phyloP scores from a whole-genome alignment of 37 sponge, comb jelly and placozoan species.

The Beroe ovata region DNA sequence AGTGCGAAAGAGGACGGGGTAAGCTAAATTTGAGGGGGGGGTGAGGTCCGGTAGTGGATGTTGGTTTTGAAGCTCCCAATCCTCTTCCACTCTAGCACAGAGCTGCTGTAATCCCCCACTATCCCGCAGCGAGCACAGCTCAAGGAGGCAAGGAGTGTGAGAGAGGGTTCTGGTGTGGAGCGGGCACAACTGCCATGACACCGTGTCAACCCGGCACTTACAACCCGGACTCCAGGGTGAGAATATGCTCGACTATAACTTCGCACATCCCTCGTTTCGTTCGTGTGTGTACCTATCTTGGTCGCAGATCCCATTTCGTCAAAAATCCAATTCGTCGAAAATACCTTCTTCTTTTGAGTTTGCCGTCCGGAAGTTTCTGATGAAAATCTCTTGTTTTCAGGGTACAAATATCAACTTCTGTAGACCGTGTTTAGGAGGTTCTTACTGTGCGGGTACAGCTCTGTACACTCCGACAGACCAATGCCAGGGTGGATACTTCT shows the following conservation, averaged over 20 bases:
- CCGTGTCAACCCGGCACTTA: constrained; percentile 11
- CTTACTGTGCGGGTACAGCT: constrained; percentile 16
- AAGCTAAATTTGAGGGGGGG: too few relatives aligned
- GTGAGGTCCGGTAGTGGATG: neutral
- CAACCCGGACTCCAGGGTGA: constrained; percentile 27
- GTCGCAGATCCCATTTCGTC: too few relatives aligned
- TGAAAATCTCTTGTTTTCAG: too few relatives aligned
- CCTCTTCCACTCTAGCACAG: too few relatives aligned
- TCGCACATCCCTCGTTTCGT: too few relatives aligned
- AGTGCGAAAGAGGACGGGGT: too few relatives aligned
- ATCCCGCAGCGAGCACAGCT: neutral
- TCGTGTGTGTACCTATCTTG: too few relatives aligned
- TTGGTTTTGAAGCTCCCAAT: neutral
- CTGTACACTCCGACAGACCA: neutral
- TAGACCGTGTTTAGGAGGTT: constrained; percentile 11
- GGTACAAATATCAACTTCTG: neutral
- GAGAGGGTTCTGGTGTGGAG: constrained; percentile 29
- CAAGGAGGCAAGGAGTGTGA: constrained; percentile 58
- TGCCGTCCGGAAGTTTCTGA: too few relatives aligned
- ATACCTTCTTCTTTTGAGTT: too few relatives aligned
- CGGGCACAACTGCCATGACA: constrained; percentile 17
- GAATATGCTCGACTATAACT: too few relatives aligned
- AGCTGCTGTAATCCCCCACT: too few relatives aligned
- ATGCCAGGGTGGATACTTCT: constrained; percentile 18
- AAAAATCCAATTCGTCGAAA: too few relatives aligned